Evolutionary conservation across 2,797 vertebrate genomes (phyloP), one percentile per base, ranked within the genome.

Genomic region (Eurystomus glaucurus): DNA sequence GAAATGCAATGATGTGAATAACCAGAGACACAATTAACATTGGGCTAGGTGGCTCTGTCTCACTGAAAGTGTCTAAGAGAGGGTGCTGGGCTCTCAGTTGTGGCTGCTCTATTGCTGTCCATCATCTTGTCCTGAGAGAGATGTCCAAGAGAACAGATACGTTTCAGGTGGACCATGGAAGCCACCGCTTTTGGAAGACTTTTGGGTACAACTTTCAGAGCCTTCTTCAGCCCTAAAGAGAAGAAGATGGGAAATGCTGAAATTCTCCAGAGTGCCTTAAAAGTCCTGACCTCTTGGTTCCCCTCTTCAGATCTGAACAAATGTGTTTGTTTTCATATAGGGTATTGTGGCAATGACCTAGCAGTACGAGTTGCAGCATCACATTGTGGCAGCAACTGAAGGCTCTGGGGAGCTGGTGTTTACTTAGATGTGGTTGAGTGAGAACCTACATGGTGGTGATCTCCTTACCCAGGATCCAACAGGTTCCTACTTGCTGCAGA

Each of bases 191-290:
- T 7, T 61, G 74, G 26, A 85, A 65, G 61, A 46, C 12, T 70
- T 50, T 17, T 16, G 33, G 31, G 8, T 70, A 25, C 18, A 55
- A 31, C 52, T 68, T 80, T 35, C 69, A 94, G 79, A 65, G 55
- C 33, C 18, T 9, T 61, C 41, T 68, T 61, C 26, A 93, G 3
- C 43, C 21, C 18, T 26, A 4, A 14, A 29, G 11, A 17, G 12
- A 74, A 54, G 55, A 33, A 51, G 43, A 29, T 65, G 43, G n/a
- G n/a, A 52, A 94, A 68, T 28, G 25, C 62, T 78, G 39, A 51
- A 62, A 7, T 85, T 74, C 29, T 85, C 39, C 31, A 60, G 51
- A 14, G 37, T 84, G 61, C 65, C 65, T 96, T 90, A 64, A 86
- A 84, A 86, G 57, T 61, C 41, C 28, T 65, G 54, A 37, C 29